Evolutionary conservation across 2,888 invertebrate species (phyloP).

Genomic region (Lasioglossum villosulum): DNA sequence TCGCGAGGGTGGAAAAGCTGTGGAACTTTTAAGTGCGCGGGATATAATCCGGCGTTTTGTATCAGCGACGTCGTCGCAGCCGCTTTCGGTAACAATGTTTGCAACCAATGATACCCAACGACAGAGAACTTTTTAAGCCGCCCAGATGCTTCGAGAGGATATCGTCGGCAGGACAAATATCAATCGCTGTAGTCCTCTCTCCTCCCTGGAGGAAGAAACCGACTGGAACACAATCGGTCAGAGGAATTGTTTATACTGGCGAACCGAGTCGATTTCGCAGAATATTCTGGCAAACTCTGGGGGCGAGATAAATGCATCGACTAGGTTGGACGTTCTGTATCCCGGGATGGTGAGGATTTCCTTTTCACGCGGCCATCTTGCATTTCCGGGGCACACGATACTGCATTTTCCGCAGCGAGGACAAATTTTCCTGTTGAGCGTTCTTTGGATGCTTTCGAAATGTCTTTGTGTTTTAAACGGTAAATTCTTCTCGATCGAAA

Average conservation of each 20-base stretch:
- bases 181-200: background rate
- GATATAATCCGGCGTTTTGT: constrained; percentile 46
- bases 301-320: constrained; percentile 46
- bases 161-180: background rate
- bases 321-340: constrained; percentile 16
- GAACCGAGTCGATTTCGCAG: constrained; percentile 65
- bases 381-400: constrained; percentile 10
- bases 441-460: background rate
- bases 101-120: constrained; percentile 12
- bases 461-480: no score
- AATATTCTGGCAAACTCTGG: constrained; percentile 50
- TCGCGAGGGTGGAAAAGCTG: constrained; percentile 18
- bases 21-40: constrained; percentile 55
- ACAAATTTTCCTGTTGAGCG: constrained; percentile 10
- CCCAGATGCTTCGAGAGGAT: background rate
- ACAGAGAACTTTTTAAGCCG: constrained; percentile 20
- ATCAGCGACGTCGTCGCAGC: background rate
- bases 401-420: constrained; percentile 21
- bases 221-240: constrained; percentile 1
- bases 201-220: no score
- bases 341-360: constrained; percentile 18
- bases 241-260: constrained; percentile 63
- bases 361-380: constrained; percentile 15
- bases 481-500: no score
- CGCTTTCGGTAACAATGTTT: constrained; percentile 2